phyloP scores from a whole-genome alignment of 2,113 vertebrate species.

The Vireo altiloquus region DNA sequence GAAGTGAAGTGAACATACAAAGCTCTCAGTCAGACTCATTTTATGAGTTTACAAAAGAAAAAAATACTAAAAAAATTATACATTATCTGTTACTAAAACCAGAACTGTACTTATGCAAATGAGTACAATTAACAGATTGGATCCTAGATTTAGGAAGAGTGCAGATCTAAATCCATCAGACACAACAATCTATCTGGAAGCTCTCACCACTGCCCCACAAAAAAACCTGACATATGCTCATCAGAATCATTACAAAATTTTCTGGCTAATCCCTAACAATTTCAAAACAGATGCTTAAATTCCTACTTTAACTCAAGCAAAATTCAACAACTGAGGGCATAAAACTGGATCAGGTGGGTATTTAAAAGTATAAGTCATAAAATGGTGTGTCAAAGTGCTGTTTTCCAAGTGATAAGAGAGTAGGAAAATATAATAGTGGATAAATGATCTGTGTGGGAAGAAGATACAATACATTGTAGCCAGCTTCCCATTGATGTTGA shows the following conservation, averaged over 20 bases:
- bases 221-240: slow-evolving; percentile 18
- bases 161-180: background rate
- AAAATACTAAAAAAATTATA: background rate
- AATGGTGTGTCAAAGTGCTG: background rate
- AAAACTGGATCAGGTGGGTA: background rate
- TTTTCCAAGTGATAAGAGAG: background rate
- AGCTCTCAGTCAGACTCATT: background rate
- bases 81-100: background rate
- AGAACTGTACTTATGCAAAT: background rate
- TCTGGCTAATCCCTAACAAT: background rate
- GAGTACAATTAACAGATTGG: background rate
- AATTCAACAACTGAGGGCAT: background rate
- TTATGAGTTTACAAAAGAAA: background rate
- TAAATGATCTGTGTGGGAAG: background rate
- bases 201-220: background rate
- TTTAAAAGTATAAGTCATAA: background rate
- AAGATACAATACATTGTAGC: background rate
- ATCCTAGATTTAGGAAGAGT: background rate
- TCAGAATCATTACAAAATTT: background rate
- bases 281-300: slow-evolving; percentile 26
- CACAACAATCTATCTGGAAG: background rate
- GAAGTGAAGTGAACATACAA: background rate
- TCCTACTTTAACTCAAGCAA: background rate
- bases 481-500: background rate
- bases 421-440: background rate